Percentiles rank a stretch among this genome's conserved stretches.
Conservation (phyloP, 2,888 invertebrate genomes). For the Drosophila diplacantha region DNA sequence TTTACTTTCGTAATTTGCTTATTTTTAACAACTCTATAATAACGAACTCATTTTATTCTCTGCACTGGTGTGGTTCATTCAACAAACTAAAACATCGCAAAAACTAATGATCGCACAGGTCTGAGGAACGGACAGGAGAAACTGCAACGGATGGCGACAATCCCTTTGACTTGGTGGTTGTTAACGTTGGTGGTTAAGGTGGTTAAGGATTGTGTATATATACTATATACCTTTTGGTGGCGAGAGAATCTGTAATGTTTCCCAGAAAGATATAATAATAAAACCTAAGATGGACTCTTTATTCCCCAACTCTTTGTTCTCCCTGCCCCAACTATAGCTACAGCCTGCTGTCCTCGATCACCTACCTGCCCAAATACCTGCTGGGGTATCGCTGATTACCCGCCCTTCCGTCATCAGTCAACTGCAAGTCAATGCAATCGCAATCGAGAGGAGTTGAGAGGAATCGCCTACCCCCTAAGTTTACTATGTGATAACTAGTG, state of each 20-base stretch:
- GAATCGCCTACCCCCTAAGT: conserved; percentile 53
- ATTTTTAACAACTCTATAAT: conserved; percentile 2
- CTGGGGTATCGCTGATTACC: conserved; percentile 85
- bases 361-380: conserved; percentile 91
- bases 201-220: conserved; percentile 24
- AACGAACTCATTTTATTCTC: conserved; percentile 37
- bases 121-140: conserved; percentile 10
- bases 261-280: conserved; percentile 41
- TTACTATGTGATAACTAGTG: conserved; percentile 71
- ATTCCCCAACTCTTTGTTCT: conserved; percentile 2
- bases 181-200: conserved; percentile 36
- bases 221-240: conserved; percentile 13
- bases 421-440: conserved; percentile 54
- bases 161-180: conserved; percentile 49
- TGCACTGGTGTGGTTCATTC: conserved; percentile 40
- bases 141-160: conserved; percentile 23
- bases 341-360: conserved; percentile 91
- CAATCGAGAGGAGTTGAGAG: conserved; percentile 33
- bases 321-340: conserved; percentile 79
- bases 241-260: conserved; percentile 12
- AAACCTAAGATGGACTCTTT: conserved; percentile 1
- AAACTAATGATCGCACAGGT: conserved; percentile 19
- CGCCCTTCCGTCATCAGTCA: conserved; percentile 30
- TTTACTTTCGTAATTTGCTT: conserved; percentile 1
- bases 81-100: conserved; percentile 13